Evolutionary conservation across 2,888 invertebrate species (phyloP), one percentile per base, ranked within the genome.

Genomic region (Ichneumoninae sp.): DNA sequence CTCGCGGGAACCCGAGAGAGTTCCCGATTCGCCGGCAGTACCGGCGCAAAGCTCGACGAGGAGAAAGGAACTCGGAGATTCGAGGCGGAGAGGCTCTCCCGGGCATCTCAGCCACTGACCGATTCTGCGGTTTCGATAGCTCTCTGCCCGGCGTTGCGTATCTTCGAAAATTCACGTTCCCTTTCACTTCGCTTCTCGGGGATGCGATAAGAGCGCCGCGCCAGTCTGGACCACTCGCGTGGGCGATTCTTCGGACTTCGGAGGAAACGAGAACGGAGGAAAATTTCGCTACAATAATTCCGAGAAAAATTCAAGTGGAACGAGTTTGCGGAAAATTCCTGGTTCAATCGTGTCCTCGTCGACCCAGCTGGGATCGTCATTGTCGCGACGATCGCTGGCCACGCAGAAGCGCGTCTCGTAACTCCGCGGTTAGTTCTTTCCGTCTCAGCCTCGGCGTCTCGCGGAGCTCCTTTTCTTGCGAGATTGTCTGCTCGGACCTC

Each of bases 101-200:
- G 60, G n/a, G 44, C 47, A 30, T 75, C 74, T 77, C 54, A 69
- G 69, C 68, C 50, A 63, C 73, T 71, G 80, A 47, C 79, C 65
- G 63, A 57, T 75, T 80, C 70, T 60, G 63, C 70, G 50, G 77
- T 57, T 60, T 82, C 74, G 50, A 81, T 65, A 63, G 22, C 36
- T 71, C 22, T 57, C 57, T 65, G 70, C 26, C 70, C 65, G 52
- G 19, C 52, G 69, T 63, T n/a, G 44, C 65, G 79, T 88, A 89
- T 89, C 83, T 86, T 90, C 89, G 87, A 91, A 91, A 91, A 91
- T 89, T 89, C 89, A 87, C 87, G 87, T 89, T 91, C 89, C 91
- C 91, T 91, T 91, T 91, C 91, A 91, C 91, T 91, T 89, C 79
- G 85, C 83, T 85, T 54, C 30, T n/a, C 7, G 63, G 33, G 16